These are phyloP conservation scores for Vesta saturnalis DNA, from an alignment of 2,888 invertebrate species.

Conservation along the genomic window DNA sequence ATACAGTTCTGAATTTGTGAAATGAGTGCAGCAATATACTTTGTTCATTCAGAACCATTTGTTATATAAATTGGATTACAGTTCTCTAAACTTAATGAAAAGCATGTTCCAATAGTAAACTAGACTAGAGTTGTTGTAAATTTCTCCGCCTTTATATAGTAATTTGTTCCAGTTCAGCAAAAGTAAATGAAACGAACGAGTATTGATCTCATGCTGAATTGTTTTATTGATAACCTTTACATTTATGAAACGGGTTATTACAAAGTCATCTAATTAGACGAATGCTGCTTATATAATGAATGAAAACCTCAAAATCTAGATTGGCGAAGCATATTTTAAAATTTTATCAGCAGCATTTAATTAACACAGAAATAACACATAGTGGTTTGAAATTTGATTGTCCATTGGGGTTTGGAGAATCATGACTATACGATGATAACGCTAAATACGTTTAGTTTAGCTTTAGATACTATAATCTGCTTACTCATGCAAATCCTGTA, in stretches of 20 bases:
- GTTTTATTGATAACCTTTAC: neutral
- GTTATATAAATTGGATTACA: slow-evolving; percentile 1
- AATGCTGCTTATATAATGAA: too few relatives aligned
- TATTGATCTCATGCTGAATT: neutral
- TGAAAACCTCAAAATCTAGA: neutral
- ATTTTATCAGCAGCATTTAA: neutral
- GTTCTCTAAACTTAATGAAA: slow-evolving; percentile 1
- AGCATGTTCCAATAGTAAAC: slow-evolving; percentile 1
- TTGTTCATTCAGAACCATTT: neutral
- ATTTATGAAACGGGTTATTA: neutral
- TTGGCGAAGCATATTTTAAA: neutral
- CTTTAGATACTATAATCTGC: neutral
- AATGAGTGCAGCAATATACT: neutral
- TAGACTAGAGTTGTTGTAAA: neutral
- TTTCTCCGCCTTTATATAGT: neutral
- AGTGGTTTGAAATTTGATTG: neutral
- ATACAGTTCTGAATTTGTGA: neutral
- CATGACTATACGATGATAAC: neutral
- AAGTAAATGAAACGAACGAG: neutral
- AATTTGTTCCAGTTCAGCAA: neutral
- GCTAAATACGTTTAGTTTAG: slow-evolving; percentile 1
- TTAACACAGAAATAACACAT: slow-evolving; percentile 1
- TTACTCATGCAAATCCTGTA: neutral
- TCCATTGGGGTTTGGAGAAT: neutral
- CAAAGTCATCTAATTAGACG: neutral